Percentiles rank a stretch among this genome's conserved stretches.
Conservation (phyloP, 1,140 invertebrate species). For the Drosophila tropicalis region DNA sequence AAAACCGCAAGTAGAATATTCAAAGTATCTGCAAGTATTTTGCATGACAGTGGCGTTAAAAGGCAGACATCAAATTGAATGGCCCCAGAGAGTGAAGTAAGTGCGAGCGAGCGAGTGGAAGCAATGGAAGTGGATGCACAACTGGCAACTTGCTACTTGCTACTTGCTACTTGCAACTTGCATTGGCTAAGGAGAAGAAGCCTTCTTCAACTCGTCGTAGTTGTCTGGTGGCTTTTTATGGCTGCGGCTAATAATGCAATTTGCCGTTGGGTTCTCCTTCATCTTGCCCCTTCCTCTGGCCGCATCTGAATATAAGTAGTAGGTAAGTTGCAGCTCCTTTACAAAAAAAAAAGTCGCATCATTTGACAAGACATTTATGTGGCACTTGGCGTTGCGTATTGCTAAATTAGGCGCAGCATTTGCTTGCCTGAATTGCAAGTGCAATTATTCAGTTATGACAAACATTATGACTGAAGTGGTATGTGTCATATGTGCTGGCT, state of each 20-base stretch:
- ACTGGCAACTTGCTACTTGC: slow-evolving; percentile 16
- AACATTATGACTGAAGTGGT: slow-evolving; percentile 49
- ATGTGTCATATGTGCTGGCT: slow-evolving; percentile 54
- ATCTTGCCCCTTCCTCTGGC: slow-evolving; percentile 17
- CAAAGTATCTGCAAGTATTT: slow-evolving; percentile 75
- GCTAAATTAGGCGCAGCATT: slow-evolving; percentile 74
- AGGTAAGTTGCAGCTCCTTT: slow-evolving; percentile 27
- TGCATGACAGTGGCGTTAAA: slow-evolving; percentile 75
- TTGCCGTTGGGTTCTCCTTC: slow-evolving; percentile 55
- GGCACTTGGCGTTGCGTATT: slow-evolving; percentile 74
- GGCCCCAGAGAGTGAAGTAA: slow-evolving; percentile 27
- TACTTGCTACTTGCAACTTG: slow-evolving; percentile 2
- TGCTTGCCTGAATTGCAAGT: slow-evolving; percentile 16
- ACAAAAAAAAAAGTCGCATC: slow-evolving; percentile 64
- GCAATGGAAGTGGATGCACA: slow-evolving; percentile 20
- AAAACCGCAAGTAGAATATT: slow-evolving; percentile 51
- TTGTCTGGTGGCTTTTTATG: slow-evolving; percentile 63
- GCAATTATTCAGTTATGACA: slow-evolving; percentile 78
- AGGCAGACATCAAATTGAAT: slow-evolving; percentile 77
- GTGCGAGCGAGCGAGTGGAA: slow-evolving; percentile 5
- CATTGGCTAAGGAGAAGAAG: slow-evolving; percentile 12
- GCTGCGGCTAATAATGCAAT: slow-evolving; percentile 78
- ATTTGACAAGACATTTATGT: slow-evolving; percentile 80
- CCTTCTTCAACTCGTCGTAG: slow-evolving; percentile 11
- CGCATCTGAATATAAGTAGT: slow-evolving; percentile 9